Conservation (phyloP, 2,888 invertebrate species). For the Apamea sordens region DNA sequence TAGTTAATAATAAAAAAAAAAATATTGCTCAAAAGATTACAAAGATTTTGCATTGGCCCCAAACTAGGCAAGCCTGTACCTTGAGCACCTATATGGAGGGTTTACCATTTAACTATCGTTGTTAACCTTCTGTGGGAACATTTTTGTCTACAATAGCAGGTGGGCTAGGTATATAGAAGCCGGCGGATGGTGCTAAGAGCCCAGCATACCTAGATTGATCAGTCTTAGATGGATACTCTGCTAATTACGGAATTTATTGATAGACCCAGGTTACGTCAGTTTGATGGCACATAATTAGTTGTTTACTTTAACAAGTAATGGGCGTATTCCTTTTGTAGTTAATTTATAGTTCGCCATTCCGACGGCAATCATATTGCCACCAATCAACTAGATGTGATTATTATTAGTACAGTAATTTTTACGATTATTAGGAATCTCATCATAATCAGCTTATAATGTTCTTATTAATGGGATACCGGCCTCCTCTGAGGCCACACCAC, state of each 20-base stretch:
- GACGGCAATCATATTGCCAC: background rate
- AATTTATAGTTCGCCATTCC: too few species aligned
- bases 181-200: slow-evolving; percentile 49
- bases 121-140: slow-evolving; percentile 30
- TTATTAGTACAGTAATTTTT: background rate
- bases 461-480: too few species aligned
- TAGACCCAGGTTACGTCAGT: slow-evolving; percentile 15
- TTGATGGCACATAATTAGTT: slow-evolving; percentile 21
- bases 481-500: too few species aligned
- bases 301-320: slow-evolving; percentile 29
- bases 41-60: too few species aligned
- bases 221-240: slow-evolving; percentile 25
- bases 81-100: too few species aligned
- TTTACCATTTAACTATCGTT: too few species aligned
- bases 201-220: slow-evolving; percentile 46
- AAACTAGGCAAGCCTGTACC: too few species aligned
- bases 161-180: slow-evolving; percentile 29
- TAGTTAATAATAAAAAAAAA: too few species aligned
- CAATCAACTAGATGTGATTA: background rate
- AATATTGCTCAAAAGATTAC: too few species aligned
- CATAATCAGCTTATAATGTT: too few species aligned
- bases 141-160: background rate
- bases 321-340: slow-evolving; percentile 23
- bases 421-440: background rate
- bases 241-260: slow-evolving; percentile 57